A percentile compares a stretch with the other conserved stretches of the same genome.
phyloP scores from a whole-genome alignment of 2,113 vertebrate genomes.

The Pangasianodon hypophthalmus region DNA sequence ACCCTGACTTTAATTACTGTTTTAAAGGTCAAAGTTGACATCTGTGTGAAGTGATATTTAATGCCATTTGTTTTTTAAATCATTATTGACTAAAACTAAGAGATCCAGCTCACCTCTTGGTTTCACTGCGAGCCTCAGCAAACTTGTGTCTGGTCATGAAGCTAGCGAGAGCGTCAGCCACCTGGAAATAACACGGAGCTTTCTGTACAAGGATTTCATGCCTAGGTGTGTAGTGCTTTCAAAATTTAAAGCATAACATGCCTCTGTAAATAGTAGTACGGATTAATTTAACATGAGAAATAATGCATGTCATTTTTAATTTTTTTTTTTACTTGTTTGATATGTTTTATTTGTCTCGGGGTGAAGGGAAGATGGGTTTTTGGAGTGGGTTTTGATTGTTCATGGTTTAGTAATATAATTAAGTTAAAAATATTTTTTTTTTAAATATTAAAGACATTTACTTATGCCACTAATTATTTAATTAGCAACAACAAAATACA shows the following conservation, averaged over 20 bases:
- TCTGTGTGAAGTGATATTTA: neutral
- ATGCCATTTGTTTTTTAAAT: neutral
- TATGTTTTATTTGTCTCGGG: neutral
- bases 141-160: constrained; percentile 71
- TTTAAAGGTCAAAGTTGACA: neutral
- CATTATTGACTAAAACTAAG: neutral
- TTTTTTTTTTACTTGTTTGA: neutral
- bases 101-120: constrained; percentile 55
- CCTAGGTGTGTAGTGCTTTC: neutral
- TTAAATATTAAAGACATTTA: too few species aligned
- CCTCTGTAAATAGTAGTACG: neutral
- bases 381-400: neutral
- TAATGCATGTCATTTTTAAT: neutral
- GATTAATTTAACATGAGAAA: neutral
- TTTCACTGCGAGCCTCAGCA: constrained; percentile 62
- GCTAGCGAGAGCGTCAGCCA: constrained; percentile 63
- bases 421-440: too few species aligned
- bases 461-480: too few species aligned
- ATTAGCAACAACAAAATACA: too few species aligned
- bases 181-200: constrained; percentile 49
- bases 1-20: neutral
- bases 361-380: neutral
- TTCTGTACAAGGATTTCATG: neutral
- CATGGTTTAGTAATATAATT: neutral
- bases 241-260: neutral